Evolutionary conservation across 2,888 invertebrate species (phyloP), one percentile per base, ranked within the genome.

Genomic region (Nycteola revayana): DNA sequence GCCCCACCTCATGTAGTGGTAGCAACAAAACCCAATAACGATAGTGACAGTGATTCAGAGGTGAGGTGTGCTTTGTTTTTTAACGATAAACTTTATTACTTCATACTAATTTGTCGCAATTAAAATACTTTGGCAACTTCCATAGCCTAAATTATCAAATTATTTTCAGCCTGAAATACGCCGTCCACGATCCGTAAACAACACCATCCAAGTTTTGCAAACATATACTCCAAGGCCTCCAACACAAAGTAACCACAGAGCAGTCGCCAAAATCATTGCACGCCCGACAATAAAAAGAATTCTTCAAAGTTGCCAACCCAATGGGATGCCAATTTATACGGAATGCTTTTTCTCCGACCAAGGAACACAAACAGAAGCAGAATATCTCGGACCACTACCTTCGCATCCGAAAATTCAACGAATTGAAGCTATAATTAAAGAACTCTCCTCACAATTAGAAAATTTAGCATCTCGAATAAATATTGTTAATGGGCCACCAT

Each of bases 291-390:
- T 14, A 2, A 14, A 14, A 3, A 5, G 5, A n/a, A n/a, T n/a
- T n/a, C n/a, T n/a, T 3, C 21, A 21, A 21, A 21, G 2, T 21
- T 7, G 21, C 21, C 7, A 7, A 60, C 61, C 26, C 59, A 64
- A 10, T 30, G 70, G 10, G 32, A 61, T 6, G 71, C 61, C 47
- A 74, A 73, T 32, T 73, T 76, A 5, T 76, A 38, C 49, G 23
- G 35, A 37, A 2, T 66, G 41, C 32, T 35, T 70, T 7, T 59
- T 32, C 28, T 66, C 59, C 22, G 72, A 79, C 30, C 67, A 74
- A 60, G 66, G 49, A 10, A 74, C 75, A 0, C 81, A 80, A 45
- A 78, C 77, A 1, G 75, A 75, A 1, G n/a, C n/a, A n/a, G n/a
- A n/a, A n/a, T n/a, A n/a, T n/a, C n/a, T n/a, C n/a, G 37, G 37